These are phyloP conservation scores for Riparia riparia DNA, from an alignment of 2,113 vertebrate species.

Conservation along the genomic window DNA sequence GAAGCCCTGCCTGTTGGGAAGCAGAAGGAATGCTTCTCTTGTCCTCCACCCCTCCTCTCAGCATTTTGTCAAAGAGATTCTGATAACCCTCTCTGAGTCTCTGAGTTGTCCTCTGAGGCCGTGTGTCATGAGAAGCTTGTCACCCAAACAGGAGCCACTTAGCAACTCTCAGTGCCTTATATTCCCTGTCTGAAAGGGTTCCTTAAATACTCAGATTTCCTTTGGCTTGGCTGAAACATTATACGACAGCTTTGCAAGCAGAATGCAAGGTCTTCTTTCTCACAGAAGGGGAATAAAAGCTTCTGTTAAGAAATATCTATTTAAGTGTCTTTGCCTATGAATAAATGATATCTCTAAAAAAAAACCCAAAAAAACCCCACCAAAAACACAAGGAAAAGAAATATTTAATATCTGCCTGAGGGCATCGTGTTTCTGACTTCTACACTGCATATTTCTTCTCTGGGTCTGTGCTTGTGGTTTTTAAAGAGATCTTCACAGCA, in stretches of 20 bases:
- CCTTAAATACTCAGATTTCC: not conserved
- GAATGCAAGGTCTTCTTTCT: not conserved
- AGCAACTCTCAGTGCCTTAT: not conserved
- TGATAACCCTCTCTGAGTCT: not conserved
- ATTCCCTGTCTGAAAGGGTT: not conserved
- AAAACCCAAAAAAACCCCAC: not conserved
- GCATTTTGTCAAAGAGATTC: not conserved
- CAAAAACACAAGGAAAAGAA: not conserved
- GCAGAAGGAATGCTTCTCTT: not conserved
- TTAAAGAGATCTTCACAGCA: not conserved
- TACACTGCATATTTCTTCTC: not conserved
- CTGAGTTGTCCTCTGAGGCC: not conserved
- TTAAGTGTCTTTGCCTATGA: slow-evolving; percentile 7
- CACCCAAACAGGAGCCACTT: not conserved
- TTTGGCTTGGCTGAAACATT: not conserved
- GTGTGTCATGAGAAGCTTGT: not conserved
- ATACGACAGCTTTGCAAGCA: not conserved
- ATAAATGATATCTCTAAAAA: not conserved
- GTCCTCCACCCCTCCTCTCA: not conserved
- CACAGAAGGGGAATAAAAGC: not conserved
- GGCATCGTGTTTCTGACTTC: not conserved
- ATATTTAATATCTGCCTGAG: not conserved
- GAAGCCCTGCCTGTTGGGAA: not conserved
- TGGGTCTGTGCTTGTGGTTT: not conserved
- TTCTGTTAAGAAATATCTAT: not conserved